Evolutionary conservation across 2,113 vertebrate genomes (phyloP).

Genomic region (Vombatus ursinus): DNA sequence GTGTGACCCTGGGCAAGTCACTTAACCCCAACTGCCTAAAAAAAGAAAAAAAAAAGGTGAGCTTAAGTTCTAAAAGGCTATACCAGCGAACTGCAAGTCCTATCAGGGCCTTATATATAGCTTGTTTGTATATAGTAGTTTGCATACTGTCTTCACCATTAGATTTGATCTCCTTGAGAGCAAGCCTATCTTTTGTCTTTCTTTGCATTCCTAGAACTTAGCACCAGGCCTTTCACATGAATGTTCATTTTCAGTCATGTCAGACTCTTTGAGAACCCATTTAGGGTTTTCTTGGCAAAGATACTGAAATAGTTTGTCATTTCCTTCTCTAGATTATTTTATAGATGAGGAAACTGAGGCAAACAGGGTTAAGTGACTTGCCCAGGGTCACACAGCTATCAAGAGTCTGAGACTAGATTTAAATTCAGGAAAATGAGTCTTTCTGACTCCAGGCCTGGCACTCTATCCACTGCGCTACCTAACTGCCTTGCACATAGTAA

Average conservation of each 20-base stretch:
- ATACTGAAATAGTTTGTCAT: background rate
- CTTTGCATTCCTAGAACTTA: background rate
- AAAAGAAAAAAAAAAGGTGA: too few relatives aligned
- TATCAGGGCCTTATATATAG: background rate
- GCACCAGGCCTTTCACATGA: background rate
- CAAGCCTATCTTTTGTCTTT: background rate
- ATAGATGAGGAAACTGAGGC: background rate
- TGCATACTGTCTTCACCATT: background rate
- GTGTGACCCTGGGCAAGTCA: too few relatives aligned
- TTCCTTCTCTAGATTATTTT: background rate
- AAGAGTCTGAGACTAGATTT: background rate
- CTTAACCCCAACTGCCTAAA: too few relatives aligned
- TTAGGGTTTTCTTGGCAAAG: background rate
- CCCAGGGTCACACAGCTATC: background rate
- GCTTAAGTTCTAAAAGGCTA: background rate
- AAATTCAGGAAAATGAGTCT: background rate
- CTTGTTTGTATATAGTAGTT: background rate
- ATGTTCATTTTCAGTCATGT: background rate
- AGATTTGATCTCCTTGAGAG: background rate
- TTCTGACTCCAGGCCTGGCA: background rate
- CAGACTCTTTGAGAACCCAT: background rate
- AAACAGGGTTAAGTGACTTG: background rate
- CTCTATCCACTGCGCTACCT: background rate
- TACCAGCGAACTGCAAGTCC: background rate
- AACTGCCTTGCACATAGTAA: background rate